These are phyloP conservation scores for Ancistrus triradiatus DNA, from an alignment of 2,113 vertebrate species.

Conservation along the genomic window DNA sequence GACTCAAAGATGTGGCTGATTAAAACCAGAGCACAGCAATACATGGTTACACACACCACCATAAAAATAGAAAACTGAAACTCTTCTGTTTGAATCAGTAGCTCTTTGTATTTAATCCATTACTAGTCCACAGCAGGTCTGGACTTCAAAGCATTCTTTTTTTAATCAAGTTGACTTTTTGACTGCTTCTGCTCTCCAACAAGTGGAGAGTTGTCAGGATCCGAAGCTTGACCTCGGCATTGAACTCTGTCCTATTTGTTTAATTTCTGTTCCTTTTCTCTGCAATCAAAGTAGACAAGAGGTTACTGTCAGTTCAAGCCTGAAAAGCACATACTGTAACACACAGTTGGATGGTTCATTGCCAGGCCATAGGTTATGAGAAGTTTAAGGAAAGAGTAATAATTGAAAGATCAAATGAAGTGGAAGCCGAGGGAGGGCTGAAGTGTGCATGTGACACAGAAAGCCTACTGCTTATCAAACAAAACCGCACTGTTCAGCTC, in stretches of 20 bases:
- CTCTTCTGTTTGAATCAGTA: conserved; percentile 19
- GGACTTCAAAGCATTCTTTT: conserved; percentile 43
- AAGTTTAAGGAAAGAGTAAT: conserved; percentile 56
- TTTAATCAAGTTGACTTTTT: background rate
- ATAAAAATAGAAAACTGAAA: conserved; percentile 7
- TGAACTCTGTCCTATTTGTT: conserved; percentile 43
- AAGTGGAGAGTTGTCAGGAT: conserved; percentile 46
- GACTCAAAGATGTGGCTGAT: too few relatives aligned
- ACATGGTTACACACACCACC: background rate
- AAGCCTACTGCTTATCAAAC: conserved; percentile 38
- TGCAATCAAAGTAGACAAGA: conserved; percentile 42
- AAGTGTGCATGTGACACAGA: conserved; percentile 40
- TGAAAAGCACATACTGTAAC: conserved; percentile 47
- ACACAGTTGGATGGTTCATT: conserved; percentile 44
- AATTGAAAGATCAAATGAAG: conserved; percentile 53
- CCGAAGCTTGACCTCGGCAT: conserved; percentile 39
- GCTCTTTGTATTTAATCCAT: conserved; percentile 33
- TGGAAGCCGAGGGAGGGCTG: conserved; percentile 38
- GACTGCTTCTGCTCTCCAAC: conserved; percentile 30
- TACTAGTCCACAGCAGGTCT: conserved; percentile 26
- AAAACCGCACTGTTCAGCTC: conserved; percentile 46
- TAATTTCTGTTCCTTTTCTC: conserved; percentile 48
- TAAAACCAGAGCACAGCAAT: too few relatives aligned
- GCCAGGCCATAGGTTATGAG: conserved; percentile 50
- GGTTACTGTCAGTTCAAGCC: conserved; percentile 53